Evolutionary conservation across 2,888 invertebrate species (phyloP), one percentile per base, ranked within the genome.

Genomic region (Argyra leucocephala): DNA sequence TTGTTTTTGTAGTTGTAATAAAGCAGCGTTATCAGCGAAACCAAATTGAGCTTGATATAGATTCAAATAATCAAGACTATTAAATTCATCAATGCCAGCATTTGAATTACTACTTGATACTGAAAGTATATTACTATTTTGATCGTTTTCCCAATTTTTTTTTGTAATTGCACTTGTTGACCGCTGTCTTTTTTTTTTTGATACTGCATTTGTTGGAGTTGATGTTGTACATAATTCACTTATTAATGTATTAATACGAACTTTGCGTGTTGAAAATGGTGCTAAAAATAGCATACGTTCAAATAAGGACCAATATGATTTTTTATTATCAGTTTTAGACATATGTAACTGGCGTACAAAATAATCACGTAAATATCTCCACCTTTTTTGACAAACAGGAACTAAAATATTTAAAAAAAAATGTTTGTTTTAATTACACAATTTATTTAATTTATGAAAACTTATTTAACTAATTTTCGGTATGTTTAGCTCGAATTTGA

Each of bases 331-430:
- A 31, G 24, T 61, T 24, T 61, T 24, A 21, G 21, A 7, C 24
- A 61, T 61, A 61, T 61, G 71, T 18, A 71, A 68, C 63, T 71
- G 71, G 22, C 71, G 70, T 57, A 71, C 71, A 66, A 71, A 71
- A 62, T 71, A 71, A 63, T 71, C 71, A 63, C 71, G 69, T 60
- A 71, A 66, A 65, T 71, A 71, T 63, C 71, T 66, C 71, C 71
- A 71, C 6, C 71, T 70, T 65, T 71, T 71, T 64, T 71, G 71
- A 57, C 71, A 71, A 66, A 69, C 71, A 68, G 69, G 67, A 68
- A 70, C 71, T 71, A 68, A 62, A 69, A 68, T 61, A 67, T 31
- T 66, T 66, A 57, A 59, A 23, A 23, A 15, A 59, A 59, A 24
- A 12, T 22, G 7, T 31, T 31, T 31, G 12, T 31, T 31, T 31